Conservation (phyloP, 2,113 vertebrate genomes). For the Diadophis punctatus region DNA sequence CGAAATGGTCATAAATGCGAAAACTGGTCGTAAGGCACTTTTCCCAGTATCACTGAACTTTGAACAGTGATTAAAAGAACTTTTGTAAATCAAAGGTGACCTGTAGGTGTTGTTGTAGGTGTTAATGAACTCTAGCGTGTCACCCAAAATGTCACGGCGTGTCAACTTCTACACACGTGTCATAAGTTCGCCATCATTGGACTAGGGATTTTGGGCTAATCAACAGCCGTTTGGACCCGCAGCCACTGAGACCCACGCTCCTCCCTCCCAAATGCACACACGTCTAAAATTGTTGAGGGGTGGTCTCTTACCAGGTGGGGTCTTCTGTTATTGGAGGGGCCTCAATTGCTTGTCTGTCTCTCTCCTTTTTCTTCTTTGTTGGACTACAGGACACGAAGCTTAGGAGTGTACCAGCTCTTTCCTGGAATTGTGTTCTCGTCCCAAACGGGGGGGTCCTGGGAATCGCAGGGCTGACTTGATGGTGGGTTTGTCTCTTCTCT, state of each 20-base stretch:
- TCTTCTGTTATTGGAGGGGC: background rate
- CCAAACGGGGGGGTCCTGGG: background rate
- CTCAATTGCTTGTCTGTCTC: background rate
- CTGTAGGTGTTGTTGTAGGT: too few relatives aligned
- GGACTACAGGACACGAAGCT: fast-evolving
- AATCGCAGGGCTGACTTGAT: fast-evolving
- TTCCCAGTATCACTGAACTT: too few relatives aligned
- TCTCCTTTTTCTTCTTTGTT: background rate
- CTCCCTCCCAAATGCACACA: background rate
- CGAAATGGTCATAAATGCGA: too few relatives aligned
- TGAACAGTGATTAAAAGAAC: too few relatives aligned
- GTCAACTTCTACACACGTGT: too few relatives aligned
- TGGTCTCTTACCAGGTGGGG: background rate
- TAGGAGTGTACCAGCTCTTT: background rate
- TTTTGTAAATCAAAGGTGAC: too few relatives aligned
- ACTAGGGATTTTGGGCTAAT: background rate
- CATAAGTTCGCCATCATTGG: too few relatives aligned
- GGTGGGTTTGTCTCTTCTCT: background rate
- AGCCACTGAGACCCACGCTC: background rate
- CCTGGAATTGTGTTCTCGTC: background rate
- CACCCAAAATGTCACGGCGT: too few relatives aligned
- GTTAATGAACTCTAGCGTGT: too few relatives aligned
- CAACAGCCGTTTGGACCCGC: background rate
- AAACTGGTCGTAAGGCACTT: too few relatives aligned
- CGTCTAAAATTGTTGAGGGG: background rate